Evolutionary conservation across 2,113 vertebrate genomes (phyloP), one percentile per base, ranked within the genome.

Genomic region (Prochilodus magdalenae): DNA sequence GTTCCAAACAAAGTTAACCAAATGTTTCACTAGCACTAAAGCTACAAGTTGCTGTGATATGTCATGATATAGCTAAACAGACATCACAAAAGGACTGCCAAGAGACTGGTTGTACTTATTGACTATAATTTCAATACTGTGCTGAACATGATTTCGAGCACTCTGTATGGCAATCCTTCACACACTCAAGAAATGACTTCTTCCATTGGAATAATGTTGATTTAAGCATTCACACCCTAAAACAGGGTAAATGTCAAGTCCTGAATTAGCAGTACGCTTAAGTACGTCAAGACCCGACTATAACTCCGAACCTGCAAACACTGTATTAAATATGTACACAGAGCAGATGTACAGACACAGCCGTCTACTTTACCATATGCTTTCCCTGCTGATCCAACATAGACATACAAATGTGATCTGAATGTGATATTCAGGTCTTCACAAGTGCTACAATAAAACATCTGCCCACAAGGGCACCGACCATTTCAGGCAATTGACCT

Each of bases 391-490:
- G n/a, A n/a, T 20, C 65, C 65, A 67, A 30, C 20, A 18, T 44
- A 22, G 66, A 70, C 22, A 24, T n/a, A 44, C 22, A n/a, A 70
- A 40, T n/a, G 66, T 40, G 18, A 40, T 70, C 22, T 70, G 66
- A 44, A 70, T 12, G 10, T n/a, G 5, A 22, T 44, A 70, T 24
- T 70, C 36, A 14, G 13, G 16, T 66, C 16, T 36, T 26, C 30
- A 53, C 3, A 47, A 69, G 22, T 20, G 29, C 22, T 26, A 55
- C 51, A 44, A 69, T 29, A 24, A 69, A 75, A 69, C 49, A 75
- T 75, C 51, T n/a, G 16, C 70, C 33, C 79, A 73, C 26, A 65
- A 30, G 40, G 49, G 49, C 24, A 67, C 72, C 55, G 27, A 57
- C 10, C 36, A 3, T 70, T 67, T 14, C 22, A n/a, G 14, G 66